Base-by-base conservation (phyloP, 2,797 vertebrate genomes). In the Anabas testudineus region DNA sequence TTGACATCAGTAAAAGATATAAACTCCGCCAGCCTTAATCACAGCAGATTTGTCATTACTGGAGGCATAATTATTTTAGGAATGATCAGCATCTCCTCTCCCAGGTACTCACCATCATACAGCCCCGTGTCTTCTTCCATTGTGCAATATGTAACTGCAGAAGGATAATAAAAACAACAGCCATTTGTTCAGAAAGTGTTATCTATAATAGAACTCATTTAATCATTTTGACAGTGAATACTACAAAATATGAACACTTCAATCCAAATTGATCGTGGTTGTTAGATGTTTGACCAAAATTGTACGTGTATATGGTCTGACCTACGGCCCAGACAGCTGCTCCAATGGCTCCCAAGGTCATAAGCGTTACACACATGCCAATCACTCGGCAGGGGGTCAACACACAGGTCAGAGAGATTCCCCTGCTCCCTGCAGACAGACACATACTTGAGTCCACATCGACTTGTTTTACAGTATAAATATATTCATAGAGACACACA, bases 321-420 rank as follows among this genome's bases (percentile, higher is more conserved):
- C 96, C 96, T 73, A 97, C 79, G 73, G 94, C 95, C 96, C 96
- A 97, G 82, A 94, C 91, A 0, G 94, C 95, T 2, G 93, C 94
- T 85, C 94, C 95, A 2, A 97, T 91, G 77, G 94, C 95, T 57
- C 92, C 94, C 83, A 97, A 81, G 51, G 95, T 86, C 74, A 97
- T 87, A 75, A 95, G 63, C 3, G 84, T 92, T 77, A 94, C 82
- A 66, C 87, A 92, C 9, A 91, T 82, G 8, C 93, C 86, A 5
- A 91, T 81, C 76, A 94, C 80, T 63, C 95, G 94, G 77, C 93
- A 94, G 46, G 94, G 91, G 24, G 94, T 95, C 81, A 94, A 89
- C 67, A 94, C 88, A 63, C 92, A 91, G 94, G 93, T 90, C 84
- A 94, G 41, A 85, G 87, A 94, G 47, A 95, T 91, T 19, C 83